Base-by-base conservation (phyloP, 2,797 vertebrate species). In the Liparis tanakae region DNA sequence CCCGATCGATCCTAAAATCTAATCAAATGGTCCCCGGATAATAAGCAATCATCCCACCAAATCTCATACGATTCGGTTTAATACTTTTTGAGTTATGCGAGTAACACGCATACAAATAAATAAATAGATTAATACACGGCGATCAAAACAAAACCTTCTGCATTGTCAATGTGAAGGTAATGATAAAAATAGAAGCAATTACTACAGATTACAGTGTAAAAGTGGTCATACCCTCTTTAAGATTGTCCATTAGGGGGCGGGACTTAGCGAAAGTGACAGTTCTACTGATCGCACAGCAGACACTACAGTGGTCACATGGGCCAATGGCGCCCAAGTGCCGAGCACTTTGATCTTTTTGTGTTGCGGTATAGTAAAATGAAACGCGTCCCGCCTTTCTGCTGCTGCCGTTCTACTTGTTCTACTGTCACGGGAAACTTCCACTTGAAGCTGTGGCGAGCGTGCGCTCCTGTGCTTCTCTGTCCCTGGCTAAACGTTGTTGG, bases 401-500 rank as follows among this genome's bases (percentile, higher is more conserved):
- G 58, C 50, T 33, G 30, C 30, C 43, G 5, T 65, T 73, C 65
- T 20, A 10, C 62, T 46, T 54, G 20, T 33, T 60, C 36, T 74
- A 36, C 53, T 70, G 55, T 82, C 60, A 61, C 18, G 46, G 62
- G 48, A 81, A 79, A 82, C 33, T 22, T 80, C 54, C 18, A 14
- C 56, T 66, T 63, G 70, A 83, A 36, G 56, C 33, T 68, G 41
- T 53, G 54, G 67, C 51, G 25, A 65, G 55, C 62, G 56, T 59
- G 72, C 55, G 77, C 50, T 70, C 76, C 69, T 68, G 71, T 50
- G 78, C 73, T 61, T 76, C 76, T 79, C 72, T 67, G 72, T 72
- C 70, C 76, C 67, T 37, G 25, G 68, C 61, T 83, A 66, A 85
- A 81, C 85, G 78, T 64, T 72, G 67, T 78, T 57, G 68, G 71